A percentile compares a stretch with the other conserved stretches of the same genome.
phyloP scores from a whole-genome alignment of 2,797 vertebrate genomes.

The Crypturellus tataupa region DNA sequence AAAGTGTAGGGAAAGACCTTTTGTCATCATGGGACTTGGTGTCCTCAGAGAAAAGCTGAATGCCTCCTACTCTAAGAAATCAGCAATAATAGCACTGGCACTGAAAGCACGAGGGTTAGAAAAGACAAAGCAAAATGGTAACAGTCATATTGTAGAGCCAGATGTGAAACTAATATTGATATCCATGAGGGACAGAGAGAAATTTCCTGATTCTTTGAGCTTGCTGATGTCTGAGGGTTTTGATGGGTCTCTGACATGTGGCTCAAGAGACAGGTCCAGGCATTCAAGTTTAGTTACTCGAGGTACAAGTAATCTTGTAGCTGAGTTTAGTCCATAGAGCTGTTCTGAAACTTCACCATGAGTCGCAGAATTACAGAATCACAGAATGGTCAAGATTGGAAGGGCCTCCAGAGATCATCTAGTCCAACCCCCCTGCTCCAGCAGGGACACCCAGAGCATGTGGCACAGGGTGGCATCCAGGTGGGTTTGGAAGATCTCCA shows the following conservation, averaged over 20 bases:
- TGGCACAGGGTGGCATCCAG: no score
- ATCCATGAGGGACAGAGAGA: neutral
- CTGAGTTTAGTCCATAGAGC: neutral
- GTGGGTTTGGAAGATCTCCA: no score
- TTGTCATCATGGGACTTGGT: neutral
- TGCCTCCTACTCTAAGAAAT: neutral
- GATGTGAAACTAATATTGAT: neutral
- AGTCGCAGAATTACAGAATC: neutral
- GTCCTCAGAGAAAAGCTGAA: neutral
- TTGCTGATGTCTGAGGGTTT: rapidly evolving
- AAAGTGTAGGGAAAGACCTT: neutral
- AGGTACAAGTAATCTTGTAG: neutral
- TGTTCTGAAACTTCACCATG: neutral
- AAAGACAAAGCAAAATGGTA: neutral
- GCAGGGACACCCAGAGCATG: no score
- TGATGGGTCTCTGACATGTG: rapidly evolving
- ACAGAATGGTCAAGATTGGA: no score
- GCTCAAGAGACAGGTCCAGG: neutral
- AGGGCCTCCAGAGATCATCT: no score
- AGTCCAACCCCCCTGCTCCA: no score
- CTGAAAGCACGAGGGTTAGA: rapidly evolving
- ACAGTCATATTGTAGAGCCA: neutral
- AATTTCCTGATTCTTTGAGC: neutral
- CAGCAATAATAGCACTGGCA: rapidly evolving
- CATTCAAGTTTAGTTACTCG: neutral